Evolutionary conservation across 2,113 vertebrate species (phyloP).

Genomic region (Laticauda colubrina): DNA sequence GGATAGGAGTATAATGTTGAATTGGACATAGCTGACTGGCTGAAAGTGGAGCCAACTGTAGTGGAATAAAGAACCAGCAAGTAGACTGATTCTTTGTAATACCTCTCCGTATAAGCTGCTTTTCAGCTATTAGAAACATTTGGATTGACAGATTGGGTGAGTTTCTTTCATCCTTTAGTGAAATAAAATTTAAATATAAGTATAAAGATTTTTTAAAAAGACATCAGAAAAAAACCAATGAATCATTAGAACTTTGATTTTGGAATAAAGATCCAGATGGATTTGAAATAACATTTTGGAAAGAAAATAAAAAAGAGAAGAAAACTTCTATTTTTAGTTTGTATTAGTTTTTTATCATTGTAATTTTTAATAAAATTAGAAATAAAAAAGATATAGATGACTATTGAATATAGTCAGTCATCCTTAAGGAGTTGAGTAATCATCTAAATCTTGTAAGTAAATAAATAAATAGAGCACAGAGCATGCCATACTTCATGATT

Average conservation of each 20-base stretch:
- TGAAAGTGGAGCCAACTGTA: not conserved
- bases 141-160: not conserved
- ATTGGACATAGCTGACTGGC: not conserved
- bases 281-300: not conserved
- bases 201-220: not conserved
- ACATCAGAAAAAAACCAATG: not conserved
- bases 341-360: not conserved
- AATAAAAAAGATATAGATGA: not conserved
- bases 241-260: not conserved
- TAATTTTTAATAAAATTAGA: not conserved
- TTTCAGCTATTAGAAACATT: not conserved
- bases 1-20: not conserved
- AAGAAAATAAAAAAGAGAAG: not conserved
- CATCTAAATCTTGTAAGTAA: not conserved
- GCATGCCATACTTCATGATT: not conserved
- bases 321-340: not conserved
- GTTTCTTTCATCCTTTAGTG: not conserved
- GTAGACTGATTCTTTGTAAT: not conserved
- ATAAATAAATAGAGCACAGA: not conserved
- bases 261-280: not conserved
- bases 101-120: not conserved
- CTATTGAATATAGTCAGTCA: not conserved
- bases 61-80: not conserved
- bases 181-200: not conserved
- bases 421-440: not conserved